These are phyloP conservation scores for Siphlonurus alternatus DNA, from an alignment of 2,888 invertebrate genomes.

Conservation along the genomic window DNA sequence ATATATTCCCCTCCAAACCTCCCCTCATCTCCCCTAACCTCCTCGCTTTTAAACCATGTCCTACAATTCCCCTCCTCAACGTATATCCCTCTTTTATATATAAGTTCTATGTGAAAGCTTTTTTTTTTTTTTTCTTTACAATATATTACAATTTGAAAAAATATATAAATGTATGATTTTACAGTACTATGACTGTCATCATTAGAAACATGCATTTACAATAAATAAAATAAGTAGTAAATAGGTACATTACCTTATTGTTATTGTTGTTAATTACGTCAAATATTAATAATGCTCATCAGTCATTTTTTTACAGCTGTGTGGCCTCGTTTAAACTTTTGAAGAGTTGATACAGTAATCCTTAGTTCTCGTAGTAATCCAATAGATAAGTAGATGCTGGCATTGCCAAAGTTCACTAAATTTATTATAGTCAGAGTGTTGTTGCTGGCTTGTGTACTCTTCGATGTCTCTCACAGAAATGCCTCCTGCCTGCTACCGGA, in stretches of 20 bases:
- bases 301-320: too few species aligned
- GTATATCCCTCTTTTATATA: background rate
- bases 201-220: too few species aligned
- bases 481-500: background rate
- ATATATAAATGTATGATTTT: background rate
- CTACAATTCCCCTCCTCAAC: background rate
- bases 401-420: too few species aligned
- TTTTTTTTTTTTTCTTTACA: background rate
- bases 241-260: too few species aligned
- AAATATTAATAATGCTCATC: too few species aligned
- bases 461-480: constrained; percentile 1
- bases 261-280: too few species aligned
- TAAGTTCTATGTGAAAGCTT: background rate
- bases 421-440: too few species aligned
- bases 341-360: too few species aligned
- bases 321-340: too few species aligned
- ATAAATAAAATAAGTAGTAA: background rate
- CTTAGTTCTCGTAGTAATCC: too few species aligned
- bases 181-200: background rate
- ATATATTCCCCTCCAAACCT: background rate
- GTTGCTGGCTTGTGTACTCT: background rate
- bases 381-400: too few species aligned
- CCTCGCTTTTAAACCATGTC: background rate
- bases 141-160: background rate
- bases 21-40: background rate